Conservation (phyloP, 1,140 invertebrate genomes). For the Metopolophium dirhodum region DNA sequence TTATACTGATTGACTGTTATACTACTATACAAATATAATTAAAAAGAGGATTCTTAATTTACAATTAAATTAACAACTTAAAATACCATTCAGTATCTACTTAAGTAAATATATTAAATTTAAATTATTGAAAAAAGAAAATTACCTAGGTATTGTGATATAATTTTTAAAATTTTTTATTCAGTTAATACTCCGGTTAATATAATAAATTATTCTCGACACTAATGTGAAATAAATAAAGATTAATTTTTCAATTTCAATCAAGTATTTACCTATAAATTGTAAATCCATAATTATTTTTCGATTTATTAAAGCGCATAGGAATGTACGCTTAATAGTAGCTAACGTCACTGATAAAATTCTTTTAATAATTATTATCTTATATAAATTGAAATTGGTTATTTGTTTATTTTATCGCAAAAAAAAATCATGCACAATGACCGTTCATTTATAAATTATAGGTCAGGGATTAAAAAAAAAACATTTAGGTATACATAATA, state of each 20-base stretch:
- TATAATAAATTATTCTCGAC: not conserved
- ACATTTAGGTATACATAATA: not conserved
- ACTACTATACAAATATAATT: not conserved
- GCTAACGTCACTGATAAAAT: not conserved
- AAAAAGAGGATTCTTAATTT: not conserved
- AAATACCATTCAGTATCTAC: not conserved
- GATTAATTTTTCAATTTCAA: not conserved
- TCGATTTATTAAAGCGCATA: not conserved
- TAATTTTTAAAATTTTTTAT: too few relatives aligned
- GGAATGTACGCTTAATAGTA: not conserved
- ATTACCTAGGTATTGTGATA: not conserved
- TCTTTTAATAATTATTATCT: not conserved
- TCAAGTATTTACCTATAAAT: not conserved
- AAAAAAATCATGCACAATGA: not conserved
- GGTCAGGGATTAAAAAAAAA: not conserved
- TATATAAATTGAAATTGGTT: not conserved
- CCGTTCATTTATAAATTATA: slow-evolving; percentile 16
- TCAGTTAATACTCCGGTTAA: too few relatives aligned
- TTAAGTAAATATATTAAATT: not conserved
- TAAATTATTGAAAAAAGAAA: not conserved
- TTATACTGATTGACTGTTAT: not conserved
- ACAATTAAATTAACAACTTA: not conserved
- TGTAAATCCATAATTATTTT: not conserved
- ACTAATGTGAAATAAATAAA: not conserved
- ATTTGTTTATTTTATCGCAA: not conserved